Percentiles rank a stretch among this genome's conserved stretches.
Evolutionary conservation across 1,140 invertebrate genomes (phyloP).

Genomic region (Leptinotarsa defecta): DNA sequence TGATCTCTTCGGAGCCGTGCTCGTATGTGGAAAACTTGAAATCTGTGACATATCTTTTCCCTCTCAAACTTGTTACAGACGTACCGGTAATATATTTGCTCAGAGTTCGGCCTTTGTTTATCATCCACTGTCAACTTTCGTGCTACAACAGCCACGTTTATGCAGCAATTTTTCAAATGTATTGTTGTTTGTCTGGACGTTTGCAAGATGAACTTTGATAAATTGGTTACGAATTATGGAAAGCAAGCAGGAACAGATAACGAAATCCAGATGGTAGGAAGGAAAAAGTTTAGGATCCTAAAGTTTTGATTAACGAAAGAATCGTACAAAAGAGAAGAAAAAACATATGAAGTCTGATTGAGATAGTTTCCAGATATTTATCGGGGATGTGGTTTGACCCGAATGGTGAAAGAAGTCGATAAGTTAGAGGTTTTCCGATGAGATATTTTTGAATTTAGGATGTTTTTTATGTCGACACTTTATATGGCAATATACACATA

Average conservation of each 20-base stretch:
- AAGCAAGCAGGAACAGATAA: neutral
- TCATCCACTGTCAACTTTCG: neutral
- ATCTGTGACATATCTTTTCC: neutral
- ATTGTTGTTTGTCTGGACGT: neutral
- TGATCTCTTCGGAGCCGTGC: slow-evolving; percentile 4
- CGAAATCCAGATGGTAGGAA: neutral
- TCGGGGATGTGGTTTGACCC: neutral
- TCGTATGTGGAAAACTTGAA: neutral
- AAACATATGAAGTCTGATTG: neutral
- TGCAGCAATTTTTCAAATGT: neutral
- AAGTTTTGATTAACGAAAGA: neutral
- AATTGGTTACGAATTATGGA: neutral
- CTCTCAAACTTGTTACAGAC: neutral
- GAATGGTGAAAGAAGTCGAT: neutral
- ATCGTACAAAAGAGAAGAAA: neutral
- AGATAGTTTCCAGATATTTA: neutral
- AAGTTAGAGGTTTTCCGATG: neutral
- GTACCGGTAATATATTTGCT: slow-evolving; percentile 1
- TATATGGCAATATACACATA: no score
- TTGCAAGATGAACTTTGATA: neutral
- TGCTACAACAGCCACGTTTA: neutral
- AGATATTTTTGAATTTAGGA: neutral
- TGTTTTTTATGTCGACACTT: no score
- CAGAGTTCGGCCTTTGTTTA: neutral
- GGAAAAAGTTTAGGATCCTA: neutral